Evolutionary conservation across 37 sponge, comb jelly and placozoan genomes (phyloP).

Genomic region (Chondrosia reniformis): DNA sequence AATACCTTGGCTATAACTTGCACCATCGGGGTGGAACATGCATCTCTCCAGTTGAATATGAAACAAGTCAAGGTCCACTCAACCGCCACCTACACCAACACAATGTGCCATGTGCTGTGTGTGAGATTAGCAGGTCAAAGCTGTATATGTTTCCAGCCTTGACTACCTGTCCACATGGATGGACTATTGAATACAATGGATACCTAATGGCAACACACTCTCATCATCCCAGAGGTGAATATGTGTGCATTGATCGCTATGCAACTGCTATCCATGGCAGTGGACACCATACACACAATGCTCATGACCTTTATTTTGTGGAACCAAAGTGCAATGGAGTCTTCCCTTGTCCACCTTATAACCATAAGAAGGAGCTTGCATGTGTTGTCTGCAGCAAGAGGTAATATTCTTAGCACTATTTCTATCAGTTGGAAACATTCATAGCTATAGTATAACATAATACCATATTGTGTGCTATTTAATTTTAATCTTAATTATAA

Average conservation of each 20-base stretch:
- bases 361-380: neutral
- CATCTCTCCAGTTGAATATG: too few species aligned
- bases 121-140: neutral
- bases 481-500: too few species aligned
- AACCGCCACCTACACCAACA: too few species aligned
- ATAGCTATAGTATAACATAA: too few species aligned
- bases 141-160: neutral
- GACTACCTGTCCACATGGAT: slow-evolving; percentile 8
- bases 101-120: slow-evolving; percentile 21
- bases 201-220: slow-evolving; percentile 24
- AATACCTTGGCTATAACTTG: neutral
- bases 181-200: slow-evolving; percentile 14
- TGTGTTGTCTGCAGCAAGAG: slow-evolving; percentile 15
- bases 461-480: too few species aligned
- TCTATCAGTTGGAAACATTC: too few species aligned
- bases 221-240: neutral
- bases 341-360: slow-evolving; percentile 26
- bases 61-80: too few species aligned
- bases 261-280: neutral
- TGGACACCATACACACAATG: neutral
- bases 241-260: slow-evolving; percentile 9
- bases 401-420: too few species aligned
- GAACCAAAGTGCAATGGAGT: slow-evolving; percentile 11
- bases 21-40: slow-evolving; percentile 2
- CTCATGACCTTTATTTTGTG: slow-evolving; percentile 11